These are phyloP conservation scores for Noctua fimbriata DNA, from an alignment of 2,888 invertebrate species.

Conservation along the genomic window DNA sequence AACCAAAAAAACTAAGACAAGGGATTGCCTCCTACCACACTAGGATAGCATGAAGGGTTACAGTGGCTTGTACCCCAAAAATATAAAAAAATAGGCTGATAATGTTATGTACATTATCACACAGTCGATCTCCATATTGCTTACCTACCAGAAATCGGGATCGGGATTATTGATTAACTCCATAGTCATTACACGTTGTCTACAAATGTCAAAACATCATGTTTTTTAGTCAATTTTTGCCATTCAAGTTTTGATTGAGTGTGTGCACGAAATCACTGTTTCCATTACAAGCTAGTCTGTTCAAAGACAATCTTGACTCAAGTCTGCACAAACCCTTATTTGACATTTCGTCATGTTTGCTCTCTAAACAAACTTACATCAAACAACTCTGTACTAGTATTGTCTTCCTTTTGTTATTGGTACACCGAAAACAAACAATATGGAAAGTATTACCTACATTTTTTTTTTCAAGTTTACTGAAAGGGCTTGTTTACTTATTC, in stretches of 20 bases:
- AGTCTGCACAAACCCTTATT: neutral
- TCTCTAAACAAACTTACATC: conserved; percentile 39
- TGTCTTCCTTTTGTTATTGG: conserved; percentile 38
- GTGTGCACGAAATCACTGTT: neutral
- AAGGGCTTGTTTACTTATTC: conserved; percentile 43
- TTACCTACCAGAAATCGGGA: neutral
- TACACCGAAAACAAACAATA: conserved; percentile 27
- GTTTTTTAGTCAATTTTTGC: neutral
- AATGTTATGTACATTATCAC: neutral
- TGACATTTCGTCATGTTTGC: conserved; percentile 40
- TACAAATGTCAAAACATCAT: neutral
- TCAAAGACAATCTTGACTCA: neutral
- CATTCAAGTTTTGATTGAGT: neutral
- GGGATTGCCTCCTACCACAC: neutral
- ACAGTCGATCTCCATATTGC: neutral
- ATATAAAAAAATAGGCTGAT: neutral
- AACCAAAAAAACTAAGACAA: neutral
- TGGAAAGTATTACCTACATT: conserved; percentile 20
- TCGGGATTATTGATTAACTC: neutral
- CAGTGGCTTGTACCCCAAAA: neutral
- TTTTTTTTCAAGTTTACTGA: conserved; percentile 35
- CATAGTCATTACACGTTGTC: neutral
- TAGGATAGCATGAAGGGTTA: neutral
- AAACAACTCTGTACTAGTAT: conserved; percentile 25
- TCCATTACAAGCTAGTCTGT: neutral